phyloP scores from a whole-genome alignment of 2,797 vertebrate species.

The Paratrypauchen microcephalus region DNA sequence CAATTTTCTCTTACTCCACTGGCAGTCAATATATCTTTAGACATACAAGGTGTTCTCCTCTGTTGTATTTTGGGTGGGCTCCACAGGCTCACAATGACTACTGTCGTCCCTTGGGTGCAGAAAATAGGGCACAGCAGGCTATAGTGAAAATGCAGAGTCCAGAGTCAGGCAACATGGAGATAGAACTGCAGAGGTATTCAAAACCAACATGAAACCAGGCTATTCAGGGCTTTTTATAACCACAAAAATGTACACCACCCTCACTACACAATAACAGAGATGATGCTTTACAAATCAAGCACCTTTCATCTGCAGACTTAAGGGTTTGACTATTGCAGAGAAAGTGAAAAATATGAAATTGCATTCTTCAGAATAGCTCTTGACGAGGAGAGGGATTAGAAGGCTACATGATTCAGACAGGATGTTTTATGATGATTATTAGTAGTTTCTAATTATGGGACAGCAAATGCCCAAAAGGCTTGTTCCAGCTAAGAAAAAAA shows the following conservation, averaged over 20 bases:
- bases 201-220: slow-evolving; percentile 25
- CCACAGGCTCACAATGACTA: slow-evolving; percentile 52
- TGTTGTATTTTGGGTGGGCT: slow-evolving; percentile 42
- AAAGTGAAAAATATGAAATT: neutral
- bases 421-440: too few species aligned
- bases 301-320: neutral
- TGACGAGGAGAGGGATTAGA: too few species aligned
- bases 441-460: neutral
- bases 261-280: neutral
- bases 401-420: too few species aligned
- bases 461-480: neutral
- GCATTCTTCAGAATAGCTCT: too few species aligned
- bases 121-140: slow-evolving; percentile 57
- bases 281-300: neutral
- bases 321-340: neutral
- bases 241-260: slow-evolving; percentile 29
- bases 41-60: slow-evolving; percentile 43
- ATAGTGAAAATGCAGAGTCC: slow-evolving; percentile 47
- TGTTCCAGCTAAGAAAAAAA: slow-evolving; percentile 11
- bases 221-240: slow-evolving; percentile 53
- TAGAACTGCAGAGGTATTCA: slow-evolving; percentile 25
- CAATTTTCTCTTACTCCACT: too few species aligned
- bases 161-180: slow-evolving; percentile 4
- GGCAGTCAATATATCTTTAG: slow-evolving; percentile 36
- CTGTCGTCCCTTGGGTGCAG: slow-evolving; percentile 31